These are phyloP conservation scores for Willowsia nigromaculata DNA, from an alignment of 2,888 invertebrate species.

Conservation along the genomic window DNA sequence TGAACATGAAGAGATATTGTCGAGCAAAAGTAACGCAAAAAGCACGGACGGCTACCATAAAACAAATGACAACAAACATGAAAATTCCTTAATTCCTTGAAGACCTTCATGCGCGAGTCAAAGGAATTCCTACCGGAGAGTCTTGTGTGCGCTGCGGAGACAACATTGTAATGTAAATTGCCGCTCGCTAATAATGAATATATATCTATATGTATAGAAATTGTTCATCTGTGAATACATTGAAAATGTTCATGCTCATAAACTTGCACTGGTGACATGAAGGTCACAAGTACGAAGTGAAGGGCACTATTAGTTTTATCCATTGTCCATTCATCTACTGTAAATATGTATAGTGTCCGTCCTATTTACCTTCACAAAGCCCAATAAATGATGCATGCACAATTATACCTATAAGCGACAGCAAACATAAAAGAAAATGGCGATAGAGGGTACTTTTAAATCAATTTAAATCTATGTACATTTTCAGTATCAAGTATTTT, in stretches of 20 bases:
- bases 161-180: not conserved
- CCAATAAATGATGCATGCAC: no score
- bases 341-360: no score
- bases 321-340: not conserved
- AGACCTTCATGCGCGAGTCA: not conserved
- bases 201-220: not conserved
- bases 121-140: not conserved
- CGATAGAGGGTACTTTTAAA: no score
- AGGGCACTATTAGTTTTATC: not conserved
- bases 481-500: no score
- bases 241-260: not conserved
- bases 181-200: not conserved
- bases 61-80: not conserved
- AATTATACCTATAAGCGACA: no score
- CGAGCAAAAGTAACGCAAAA: not conserved
- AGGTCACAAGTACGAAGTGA: not conserved
- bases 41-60: not conserved
- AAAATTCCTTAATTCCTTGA: not conserved
- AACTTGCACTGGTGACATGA: not conserved
- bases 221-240: not conserved
- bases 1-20: slow-evolving; percentile 1
- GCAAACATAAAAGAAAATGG: no score
- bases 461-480: no score
- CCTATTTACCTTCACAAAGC: no score
- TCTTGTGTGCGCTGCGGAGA: not conserved